Evolutionary conservation across 2,888 invertebrate genomes (phyloP), one percentile per base, ranked within the genome.

Genomic region (Pyrgus malvae): DNA sequence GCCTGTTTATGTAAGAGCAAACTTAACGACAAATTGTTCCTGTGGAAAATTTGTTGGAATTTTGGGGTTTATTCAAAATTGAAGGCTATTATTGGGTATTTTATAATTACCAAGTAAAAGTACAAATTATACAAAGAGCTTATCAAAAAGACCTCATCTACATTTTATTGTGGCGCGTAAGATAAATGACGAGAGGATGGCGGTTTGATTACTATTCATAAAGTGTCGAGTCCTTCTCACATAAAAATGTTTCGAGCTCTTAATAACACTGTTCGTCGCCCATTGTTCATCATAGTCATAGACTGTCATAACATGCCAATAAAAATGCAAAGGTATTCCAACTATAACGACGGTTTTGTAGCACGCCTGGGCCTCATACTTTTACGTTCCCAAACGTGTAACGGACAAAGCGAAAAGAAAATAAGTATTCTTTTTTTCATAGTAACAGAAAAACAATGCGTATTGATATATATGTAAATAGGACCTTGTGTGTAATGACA

Each of bases 161-260:
- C 79, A 83, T 83, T 82, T 81, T 76, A 79, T 72, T 78, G 78
- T 69, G 70, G 72, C 76, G 68, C 69, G 74, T 69, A 68, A 76
- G 72, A 76, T 78, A 78, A 82, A 82, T 80, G 76, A 78, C 74
- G 71, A 70, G 65, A 66, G 70, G 76, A 67, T 68, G 69, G 72
- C 65, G 70, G 73, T 78, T 76, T 81, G 78, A 82, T 83, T 83
- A 83, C 76, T 82, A 80, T 81, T 77, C 78, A 82, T 82, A 78
- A 83, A 81, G 78, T 76, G 76, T 70, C 63, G 72, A 72, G 73
- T 70, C 70, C 65, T 66, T 66, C 57, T 62, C 68, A 72, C 72
- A 74, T 75, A 73, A 78, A 79, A 61, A 61, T 57, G 57, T 62
- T 63, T 58, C 42, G 54, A 53, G 21, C 33, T 49, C 16, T 49